Base-by-base conservation (phyloP, 2,113 vertebrate genomes). In the Nyctibius bracteatus region DNA sequence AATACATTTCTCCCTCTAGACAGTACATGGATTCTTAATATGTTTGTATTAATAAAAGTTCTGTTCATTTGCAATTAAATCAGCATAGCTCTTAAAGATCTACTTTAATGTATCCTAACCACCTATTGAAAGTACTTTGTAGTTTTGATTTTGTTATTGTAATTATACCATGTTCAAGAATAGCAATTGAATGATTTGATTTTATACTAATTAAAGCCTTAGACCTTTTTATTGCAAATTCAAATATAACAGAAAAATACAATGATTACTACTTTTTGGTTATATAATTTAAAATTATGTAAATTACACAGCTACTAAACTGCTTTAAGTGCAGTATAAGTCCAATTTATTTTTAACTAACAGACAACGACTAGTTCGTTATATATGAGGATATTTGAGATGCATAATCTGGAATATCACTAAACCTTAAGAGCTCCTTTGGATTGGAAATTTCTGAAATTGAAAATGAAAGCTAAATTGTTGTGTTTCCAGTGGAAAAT, bases 221-320 rank as follows among this genome's bases (percentile, higher is more conserved):
- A 84, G 81, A 65, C 63, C 79, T 93, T 93, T 95, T 93, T 73
- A 89, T 43, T 90, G 30, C 58, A 90, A 91, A 92, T 94, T 91
- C 43, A 88, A 83, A 84, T 92, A 84, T 43, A 91, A 68, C 18
- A 75, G 67, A 90, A 86, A 95, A 96, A 57, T 81, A 71, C 63
- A 81, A 52, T 91, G 96, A 96, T 96, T 93, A 86, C 59, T 66
- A 81, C 22, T 51, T 90, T 92, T 92, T 93, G 28, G 28, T 63
- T 93, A 20, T 66, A 37, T 83, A 90, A 94, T 92, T 93, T 96
- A 46, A 91, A 96, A 94, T 96, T 81, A 93, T 93, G 92, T 84
- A 94, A 93, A 94, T 96, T 80, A 51, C 55, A 85, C 54, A 92
- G 57, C 59, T 90, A 71, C 68, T 74, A 65, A 95, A 44, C 54